Base-by-base conservation (phyloP, 2,797 vertebrate species). In the Bradypodion pumilum region DNA sequence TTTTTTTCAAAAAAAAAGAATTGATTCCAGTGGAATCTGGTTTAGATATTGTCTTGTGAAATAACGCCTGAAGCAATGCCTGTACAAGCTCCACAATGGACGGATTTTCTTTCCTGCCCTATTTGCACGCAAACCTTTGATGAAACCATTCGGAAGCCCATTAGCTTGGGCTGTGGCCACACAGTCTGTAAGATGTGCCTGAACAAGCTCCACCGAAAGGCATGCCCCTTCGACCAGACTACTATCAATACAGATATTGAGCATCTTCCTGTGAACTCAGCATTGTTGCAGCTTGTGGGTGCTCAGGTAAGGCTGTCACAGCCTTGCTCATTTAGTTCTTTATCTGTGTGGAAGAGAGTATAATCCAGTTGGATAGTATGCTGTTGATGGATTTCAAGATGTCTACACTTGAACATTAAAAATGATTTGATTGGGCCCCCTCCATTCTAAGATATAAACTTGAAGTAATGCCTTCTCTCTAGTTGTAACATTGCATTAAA, bases 11-110 rank as follows among this genome's bases (percentile, higher is more conserved):
- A 89, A 93, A 93, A 84, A 94, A 95, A 84, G 93, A 94, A 96
- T 98, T 99, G 98, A 99, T 99, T 99, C 98, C 98, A 99, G 98
- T 99, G 98, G 98, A 99, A 99, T 99, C 98, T 98, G 93, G 96
- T 97, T 97, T 96, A 97, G 94, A 92, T 92, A 95, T 95, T 93
- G 94, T 95, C 93, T 94, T 91, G 94, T 96, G 92, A 86, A 91
- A 93, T 94, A 94, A 95, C 92, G 94, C 92, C 90, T 89, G 96
- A 95, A 95, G 94, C 96, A 96, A 99, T 99, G 98, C 98, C 98
- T 95, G 98, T 99, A 95, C 98, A 99, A 98, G 98, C 99, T 95
- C 99, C 99, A 95, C 99, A 99, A 96, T 99, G 99, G 99, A 99
- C 99, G 83, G 99, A 99, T 97, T 99, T 99, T 95, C 97, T 99